Evolutionary conservation across 2,888 invertebrate genomes (phyloP).

Genomic region (Actias luna): DNA sequence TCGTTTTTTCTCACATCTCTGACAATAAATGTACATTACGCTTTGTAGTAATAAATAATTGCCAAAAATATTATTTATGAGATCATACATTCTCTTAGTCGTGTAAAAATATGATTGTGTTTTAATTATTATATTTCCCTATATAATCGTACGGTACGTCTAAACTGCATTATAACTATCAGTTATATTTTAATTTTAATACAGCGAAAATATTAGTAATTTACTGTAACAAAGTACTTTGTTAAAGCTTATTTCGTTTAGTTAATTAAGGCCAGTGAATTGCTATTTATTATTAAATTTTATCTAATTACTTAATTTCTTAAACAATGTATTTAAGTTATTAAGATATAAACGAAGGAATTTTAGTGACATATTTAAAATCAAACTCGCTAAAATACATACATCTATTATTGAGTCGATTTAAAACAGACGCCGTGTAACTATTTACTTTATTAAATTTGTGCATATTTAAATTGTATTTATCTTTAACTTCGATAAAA

Average conservation of each 20-base stretch:
- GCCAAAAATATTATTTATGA: conserved; percentile 54
- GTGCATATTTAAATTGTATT: background rate
- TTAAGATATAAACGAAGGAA: background rate
- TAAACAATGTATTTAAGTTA: background rate
- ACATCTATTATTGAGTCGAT: too few species aligned
- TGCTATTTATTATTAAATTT: background rate
- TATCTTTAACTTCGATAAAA: background rate
- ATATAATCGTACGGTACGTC: background rate
- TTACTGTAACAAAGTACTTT: background rate
- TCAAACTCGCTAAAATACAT: too few species aligned
- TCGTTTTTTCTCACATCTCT: conserved; percentile 72
- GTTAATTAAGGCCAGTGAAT: background rate
- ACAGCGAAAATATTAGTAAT: background rate
- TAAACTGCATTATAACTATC: background rate
- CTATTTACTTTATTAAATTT: background rate
- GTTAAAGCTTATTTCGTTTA: background rate
- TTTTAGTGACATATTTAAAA: background rate
- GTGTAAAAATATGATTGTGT: conserved; percentile 24
- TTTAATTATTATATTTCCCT: too few species aligned
- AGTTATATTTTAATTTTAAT: background rate
- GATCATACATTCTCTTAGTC: conserved; percentile 7
- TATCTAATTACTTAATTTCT: background rate
- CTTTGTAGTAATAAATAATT: conserved; percentile 73
- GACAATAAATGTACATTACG: conserved; percentile 80
- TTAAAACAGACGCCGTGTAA: background rate